These are phyloP conservation scores for Microtus pennsylvanicus DNA, from an alignment of 2,113 vertebrate genomes.

Conservation along the genomic window DNA sequence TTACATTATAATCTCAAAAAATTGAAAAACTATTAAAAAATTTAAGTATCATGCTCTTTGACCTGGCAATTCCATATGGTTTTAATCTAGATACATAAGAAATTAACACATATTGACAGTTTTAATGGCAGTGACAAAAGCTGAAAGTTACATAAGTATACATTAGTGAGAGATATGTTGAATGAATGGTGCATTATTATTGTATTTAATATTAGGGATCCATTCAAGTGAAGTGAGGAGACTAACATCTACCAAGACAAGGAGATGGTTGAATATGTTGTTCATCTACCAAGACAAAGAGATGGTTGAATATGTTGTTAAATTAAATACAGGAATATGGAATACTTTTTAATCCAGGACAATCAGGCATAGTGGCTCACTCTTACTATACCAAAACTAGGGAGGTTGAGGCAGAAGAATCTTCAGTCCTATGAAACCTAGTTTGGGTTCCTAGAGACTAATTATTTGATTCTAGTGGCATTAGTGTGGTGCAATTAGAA, in stretches of 20 bases:
- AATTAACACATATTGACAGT: background rate
- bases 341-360: background rate
- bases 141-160: background rate
- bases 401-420: background rate
- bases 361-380: background rate
- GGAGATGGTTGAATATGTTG: background rate
- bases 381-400: background rate
- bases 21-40: background rate
- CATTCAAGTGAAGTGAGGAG: background rate
- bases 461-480: slow-evolving; percentile 8
- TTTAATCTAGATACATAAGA: slow-evolving; percentile 37
- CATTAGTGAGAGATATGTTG: background rate
- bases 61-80: background rate
- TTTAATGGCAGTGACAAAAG: background rate
- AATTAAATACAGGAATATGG: background rate
- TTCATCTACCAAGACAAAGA: background rate
- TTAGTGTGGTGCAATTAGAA: background rate
- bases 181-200: slow-evolving; percentile 13
- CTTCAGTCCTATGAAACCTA: background rate
- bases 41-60: slow-evolving; percentile 1
- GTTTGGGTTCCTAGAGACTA: background rate
- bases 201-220: background rate
- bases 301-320: background rate
- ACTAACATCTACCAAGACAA: background rate
- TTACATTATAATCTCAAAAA: background rate